A percentile compares a stretch with the other conserved stretches of the same genome.
phyloP scores from a whole-genome alignment of 2,797 vertebrate species.

The Poeciliopsis infans region DNA sequence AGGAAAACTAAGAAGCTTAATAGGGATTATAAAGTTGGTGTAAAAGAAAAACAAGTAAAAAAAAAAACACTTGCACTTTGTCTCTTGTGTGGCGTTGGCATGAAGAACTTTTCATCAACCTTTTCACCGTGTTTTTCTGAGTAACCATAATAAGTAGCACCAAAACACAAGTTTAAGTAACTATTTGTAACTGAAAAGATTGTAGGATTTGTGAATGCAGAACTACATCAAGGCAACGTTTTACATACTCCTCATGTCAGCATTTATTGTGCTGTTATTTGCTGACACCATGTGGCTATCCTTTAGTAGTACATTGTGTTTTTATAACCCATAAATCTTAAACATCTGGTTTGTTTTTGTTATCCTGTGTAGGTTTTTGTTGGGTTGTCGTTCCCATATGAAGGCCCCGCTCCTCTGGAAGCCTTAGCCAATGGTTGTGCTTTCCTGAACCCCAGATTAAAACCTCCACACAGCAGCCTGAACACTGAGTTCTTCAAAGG shows the following conservation, averaged over 20 bases:
- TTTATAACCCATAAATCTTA: not conserved
- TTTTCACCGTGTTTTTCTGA: not conserved
- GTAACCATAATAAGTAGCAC: not conserved
- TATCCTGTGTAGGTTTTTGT: conserved; percentile 77
- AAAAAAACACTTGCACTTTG: no score
- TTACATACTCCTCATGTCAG: not conserved
- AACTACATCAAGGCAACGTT: not conserved
- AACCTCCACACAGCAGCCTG: conserved; percentile 89
- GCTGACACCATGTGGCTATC: conserved; percentile 3
- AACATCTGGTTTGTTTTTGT: not conserved
- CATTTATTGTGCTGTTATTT: not conserved
- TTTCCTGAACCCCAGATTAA: conserved; percentile 90
- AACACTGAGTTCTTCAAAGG: conserved; percentile 92
- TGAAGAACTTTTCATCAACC: not conserved
- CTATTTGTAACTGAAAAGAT: not conserved
- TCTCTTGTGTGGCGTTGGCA: not conserved
- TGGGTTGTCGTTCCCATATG: conserved; percentile 90
- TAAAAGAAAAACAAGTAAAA: no score
- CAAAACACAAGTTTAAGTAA: not conserved
- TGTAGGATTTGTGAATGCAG: no score
- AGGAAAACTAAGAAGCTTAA: no score
- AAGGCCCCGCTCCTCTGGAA: conserved; percentile 89
- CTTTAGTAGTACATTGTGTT: not conserved
- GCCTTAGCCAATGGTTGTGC: conserved; percentile 92
- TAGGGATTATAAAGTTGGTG: no score